Conservation (phyloP, 2,797 vertebrate genomes). For the Sebastes oblongus region DNA sequence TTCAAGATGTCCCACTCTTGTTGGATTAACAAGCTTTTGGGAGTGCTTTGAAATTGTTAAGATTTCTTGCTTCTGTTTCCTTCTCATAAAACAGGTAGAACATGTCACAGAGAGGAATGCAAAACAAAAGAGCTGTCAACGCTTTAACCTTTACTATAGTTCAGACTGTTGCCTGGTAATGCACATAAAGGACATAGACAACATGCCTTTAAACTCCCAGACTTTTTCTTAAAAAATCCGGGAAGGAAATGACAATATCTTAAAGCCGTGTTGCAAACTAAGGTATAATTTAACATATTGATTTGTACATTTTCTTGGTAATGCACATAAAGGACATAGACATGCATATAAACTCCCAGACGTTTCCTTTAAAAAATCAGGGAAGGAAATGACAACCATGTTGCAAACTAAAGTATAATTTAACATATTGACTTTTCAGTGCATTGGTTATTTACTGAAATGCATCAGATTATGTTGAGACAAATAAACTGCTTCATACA, state of each 20-base stretch:
- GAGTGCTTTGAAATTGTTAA: neutral
- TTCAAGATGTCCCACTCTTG: neutral
- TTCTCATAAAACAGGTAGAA: slow-evolving; percentile 29
- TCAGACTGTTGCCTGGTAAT: slow-evolving; percentile 35
- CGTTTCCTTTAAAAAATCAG: neutral
- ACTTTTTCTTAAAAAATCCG: neutral
- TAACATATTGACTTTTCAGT: neutral
- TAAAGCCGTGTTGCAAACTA: neutral
- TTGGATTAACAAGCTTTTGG: neutral
- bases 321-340: slow-evolving; percentile 23
- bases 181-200: slow-evolving; percentile 19
- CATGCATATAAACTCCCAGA: neutral
- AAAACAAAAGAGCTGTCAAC: slow-evolving; percentile 30
- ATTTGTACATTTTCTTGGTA: neutral
- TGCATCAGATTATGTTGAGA: neutral
- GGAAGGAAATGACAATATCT: neutral
- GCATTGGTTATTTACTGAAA: neutral
- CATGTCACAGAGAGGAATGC: slow-evolving; percentile 36
- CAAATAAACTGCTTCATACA: neutral
- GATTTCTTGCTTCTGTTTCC: neutral
- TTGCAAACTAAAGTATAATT: neutral
- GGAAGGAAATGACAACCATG: neutral
- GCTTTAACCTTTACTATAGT: slow-evolving; percentile 2
- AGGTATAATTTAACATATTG: neutral
- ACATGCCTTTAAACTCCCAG: neutral